Conservation (phyloP, 2,797 vertebrate species). For the Phrynocephalus guinanensis region DNA sequence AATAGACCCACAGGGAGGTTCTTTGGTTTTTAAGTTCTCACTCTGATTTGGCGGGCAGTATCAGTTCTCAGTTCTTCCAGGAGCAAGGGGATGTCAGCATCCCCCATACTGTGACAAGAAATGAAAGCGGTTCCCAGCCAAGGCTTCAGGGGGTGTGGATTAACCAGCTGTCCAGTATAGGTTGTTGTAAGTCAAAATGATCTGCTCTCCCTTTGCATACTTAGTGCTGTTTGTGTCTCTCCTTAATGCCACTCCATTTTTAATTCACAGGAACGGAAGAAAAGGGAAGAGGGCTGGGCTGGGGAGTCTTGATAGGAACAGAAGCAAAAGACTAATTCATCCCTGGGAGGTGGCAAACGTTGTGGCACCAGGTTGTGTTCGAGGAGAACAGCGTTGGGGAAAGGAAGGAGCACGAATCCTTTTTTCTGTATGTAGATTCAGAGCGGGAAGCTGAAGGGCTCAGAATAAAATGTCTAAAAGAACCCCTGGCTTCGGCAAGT, state of each 20-base stretch:
- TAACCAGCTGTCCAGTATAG: rapidly evolving
- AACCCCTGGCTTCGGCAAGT: rapidly evolving
- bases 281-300: background rate
- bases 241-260: background rate
- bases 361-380: background rate
- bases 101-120: background rate
- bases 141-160: background rate
- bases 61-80: background rate
- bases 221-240: background rate
- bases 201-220: rapidly evolving
- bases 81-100: rapidly evolving
- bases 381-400: background rate
- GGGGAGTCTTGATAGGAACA: rapidly evolving
- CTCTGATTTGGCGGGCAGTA: too few species aligned
- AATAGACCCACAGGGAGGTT: too few species aligned
- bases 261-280: background rate
- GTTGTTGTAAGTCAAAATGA: background rate
- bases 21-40: too few species aligned
- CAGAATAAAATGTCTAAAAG: background rate
- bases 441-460: background rate
- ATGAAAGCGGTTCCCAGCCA: background rate
- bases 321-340: background rate
- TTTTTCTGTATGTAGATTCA: slow-evolving; percentile 4
- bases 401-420: rapidly evolving
- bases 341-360: background rate